These are phyloP conservation scores for Rhagium mordax DNA, from an alignment of 2,888 invertebrate genomes.

Conservation along the genomic window DNA sequence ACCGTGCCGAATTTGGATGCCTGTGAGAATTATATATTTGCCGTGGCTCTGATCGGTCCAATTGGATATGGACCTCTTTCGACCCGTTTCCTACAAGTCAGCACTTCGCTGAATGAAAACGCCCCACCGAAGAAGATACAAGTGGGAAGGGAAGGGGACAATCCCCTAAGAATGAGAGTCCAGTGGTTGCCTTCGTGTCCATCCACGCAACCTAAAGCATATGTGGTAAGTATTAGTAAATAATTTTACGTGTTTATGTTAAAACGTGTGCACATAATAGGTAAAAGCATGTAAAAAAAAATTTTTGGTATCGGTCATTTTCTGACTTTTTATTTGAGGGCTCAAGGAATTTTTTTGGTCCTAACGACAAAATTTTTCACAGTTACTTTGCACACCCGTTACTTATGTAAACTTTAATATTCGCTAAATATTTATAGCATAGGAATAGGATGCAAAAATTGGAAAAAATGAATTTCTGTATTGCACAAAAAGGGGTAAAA, in stretches of 20 bases:
- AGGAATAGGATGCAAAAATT: too few relatives aligned
- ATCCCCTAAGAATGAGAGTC: conserved; percentile 73
- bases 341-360: too few relatives aligned
- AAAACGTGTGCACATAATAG: too few relatives aligned
- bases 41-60: conserved; percentile 78
- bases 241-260: background rate
- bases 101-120: conserved; percentile 70
- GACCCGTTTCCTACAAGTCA: conserved; percentile 65
- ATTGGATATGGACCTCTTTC: conserved; percentile 79
- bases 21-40: conserved; percentile 83
- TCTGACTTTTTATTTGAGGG: too few relatives aligned
- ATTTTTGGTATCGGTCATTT: too few relatives aligned
- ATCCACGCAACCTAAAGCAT: conserved; percentile 63
- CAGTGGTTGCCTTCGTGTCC: conserved; percentile 83
- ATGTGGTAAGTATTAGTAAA: conserved; percentile 74
- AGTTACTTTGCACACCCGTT: too few relatives aligned
- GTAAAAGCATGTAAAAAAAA: too few relatives aligned
- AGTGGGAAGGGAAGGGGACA: conserved; percentile 67
- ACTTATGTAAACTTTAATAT: too few relatives aligned
- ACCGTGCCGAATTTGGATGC: conserved; percentile 77
- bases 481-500: too few relatives aligned
- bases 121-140: conserved; percentile 81
- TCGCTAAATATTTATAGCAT: too few relatives aligned
- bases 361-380: too few relatives aligned
- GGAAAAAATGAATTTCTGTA: too few relatives aligned